These are phyloP conservation scores for Aromia moschata DNA, from an alignment of 2,888 invertebrate species.

Conservation along the genomic window DNA sequence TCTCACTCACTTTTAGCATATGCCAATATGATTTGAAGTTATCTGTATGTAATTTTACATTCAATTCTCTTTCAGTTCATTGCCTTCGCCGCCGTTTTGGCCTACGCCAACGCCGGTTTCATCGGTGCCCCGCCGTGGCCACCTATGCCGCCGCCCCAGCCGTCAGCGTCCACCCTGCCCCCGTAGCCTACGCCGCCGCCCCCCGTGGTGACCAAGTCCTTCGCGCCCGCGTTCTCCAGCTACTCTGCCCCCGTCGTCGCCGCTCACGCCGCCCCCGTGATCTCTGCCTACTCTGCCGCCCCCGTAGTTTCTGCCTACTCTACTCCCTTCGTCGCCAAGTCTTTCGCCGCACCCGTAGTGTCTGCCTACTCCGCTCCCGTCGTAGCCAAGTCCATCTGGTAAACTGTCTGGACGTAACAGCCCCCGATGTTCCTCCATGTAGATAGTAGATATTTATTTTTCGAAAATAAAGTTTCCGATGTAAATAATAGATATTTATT, in stretches of 20 bases:
- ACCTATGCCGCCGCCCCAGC: slow-evolving; percentile 40
- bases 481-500: too few relatives aligned
- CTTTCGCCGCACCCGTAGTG: slow-evolving; percentile 3
- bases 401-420: slow-evolving; percentile 58
- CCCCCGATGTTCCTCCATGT: too few relatives aligned
- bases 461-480: too few relatives aligned
- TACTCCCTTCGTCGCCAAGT: slow-evolving; percentile 1
- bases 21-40: too few relatives aligned
- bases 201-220: slow-evolving; percentile 16
- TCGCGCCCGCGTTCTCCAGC: slow-evolving; percentile 34
- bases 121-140: slow-evolving; percentile 51
- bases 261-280: slow-evolving; percentile 13
- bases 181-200: slow-evolving; percentile 7
- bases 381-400: slow-evolving; percentile 22
- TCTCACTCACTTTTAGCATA: too few relatives aligned
- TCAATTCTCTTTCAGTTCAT: slow-evolving; percentile 64
- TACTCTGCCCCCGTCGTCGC: slow-evolving; percentile 25
- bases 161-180: slow-evolving; percentile 33
- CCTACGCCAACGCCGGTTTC: slow-evolving; percentile 69
- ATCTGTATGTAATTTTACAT: too few relatives aligned
- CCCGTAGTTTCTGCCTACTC: slow-evolving; percentile 11
- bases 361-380: slow-evolving; percentile 20
- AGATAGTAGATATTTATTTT: too few relatives aligned
- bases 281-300: slow-evolving; percentile 14
- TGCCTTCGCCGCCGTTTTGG: slow-evolving; percentile 68